Evolutionary conservation across 37 sponge, comb jelly and placozoan genomes (phyloP).

Genomic region (Ianthella basta): DNA sequence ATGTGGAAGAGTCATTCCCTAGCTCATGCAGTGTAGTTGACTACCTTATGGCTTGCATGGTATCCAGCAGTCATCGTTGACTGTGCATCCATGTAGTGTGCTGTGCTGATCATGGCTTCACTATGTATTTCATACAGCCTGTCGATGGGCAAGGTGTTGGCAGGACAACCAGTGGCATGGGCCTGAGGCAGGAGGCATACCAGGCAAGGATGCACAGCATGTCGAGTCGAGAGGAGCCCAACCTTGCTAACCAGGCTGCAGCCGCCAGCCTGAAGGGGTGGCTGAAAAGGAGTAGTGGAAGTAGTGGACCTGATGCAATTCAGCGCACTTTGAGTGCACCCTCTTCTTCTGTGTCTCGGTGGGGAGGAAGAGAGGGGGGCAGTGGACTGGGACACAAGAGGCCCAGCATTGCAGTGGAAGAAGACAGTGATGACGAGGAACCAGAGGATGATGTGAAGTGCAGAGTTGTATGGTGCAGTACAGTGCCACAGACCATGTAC

Average conservation of each 20-base stretch:
- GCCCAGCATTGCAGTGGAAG: neutral
- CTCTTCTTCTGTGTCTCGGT: neutral
- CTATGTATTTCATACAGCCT: neutral
- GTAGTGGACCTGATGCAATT: neutral
- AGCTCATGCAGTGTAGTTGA: too few relatives aligned
- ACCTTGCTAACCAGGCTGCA: conserved; percentile 55
- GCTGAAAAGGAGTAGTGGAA: conserved; percentile 32
- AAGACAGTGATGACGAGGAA: conserved; percentile 43
- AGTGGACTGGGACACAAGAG: neutral
- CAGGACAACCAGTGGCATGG: neutral
- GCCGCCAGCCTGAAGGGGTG: conserved; percentile 46
- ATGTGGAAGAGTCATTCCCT: too few relatives aligned
- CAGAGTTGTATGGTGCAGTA: neutral
- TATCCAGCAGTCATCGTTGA: too few relatives aligned
- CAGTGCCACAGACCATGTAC: too few relatives aligned
- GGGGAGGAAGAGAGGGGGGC: neutral
- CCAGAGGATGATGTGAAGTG: conserved; percentile 55
- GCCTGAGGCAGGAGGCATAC: conserved; percentile 67
- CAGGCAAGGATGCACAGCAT: conserved; percentile 52
- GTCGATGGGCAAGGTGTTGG: neutral
- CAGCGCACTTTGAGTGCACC: neutral
- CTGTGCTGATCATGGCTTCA: too few relatives aligned
- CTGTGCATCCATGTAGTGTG: too few relatives aligned
- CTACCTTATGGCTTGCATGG: too few relatives aligned
- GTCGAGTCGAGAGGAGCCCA: conserved; percentile 1